These are phyloP conservation scores for Drosophila colorata DNA, from an alignment of 2,888 invertebrate genomes.

Conservation along the genomic window DNA sequence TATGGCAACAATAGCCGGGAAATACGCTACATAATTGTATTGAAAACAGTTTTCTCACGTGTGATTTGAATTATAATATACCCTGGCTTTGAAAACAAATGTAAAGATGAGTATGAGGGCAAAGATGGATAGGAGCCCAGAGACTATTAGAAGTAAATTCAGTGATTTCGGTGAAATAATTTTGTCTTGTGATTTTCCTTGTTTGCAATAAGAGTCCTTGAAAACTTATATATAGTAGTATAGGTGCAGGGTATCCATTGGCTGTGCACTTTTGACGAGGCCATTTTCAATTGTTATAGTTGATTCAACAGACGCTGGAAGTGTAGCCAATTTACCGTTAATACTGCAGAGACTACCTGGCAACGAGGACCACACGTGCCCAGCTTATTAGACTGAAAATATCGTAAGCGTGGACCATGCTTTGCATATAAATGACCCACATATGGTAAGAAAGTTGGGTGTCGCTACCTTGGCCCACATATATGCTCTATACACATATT, in stretches of 20 bases:
- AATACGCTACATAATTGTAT: conserved; percentile 14
- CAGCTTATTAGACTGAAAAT: conserved; percentile 69
- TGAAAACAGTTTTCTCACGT: conserved; percentile 6
- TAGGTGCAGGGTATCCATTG: neutral
- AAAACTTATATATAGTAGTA: neutral
- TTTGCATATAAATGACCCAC: conserved; percentile 77
- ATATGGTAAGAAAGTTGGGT: conserved; percentile 39
- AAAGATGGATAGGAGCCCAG: neutral
- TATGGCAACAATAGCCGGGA: conserved; percentile 8
- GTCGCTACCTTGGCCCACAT: conserved; percentile 62
- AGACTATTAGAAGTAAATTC: neutral
- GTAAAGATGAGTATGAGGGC: too few relatives aligned
- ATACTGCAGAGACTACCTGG: conserved; percentile 43
- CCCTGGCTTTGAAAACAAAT: neutral
- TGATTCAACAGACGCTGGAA: conserved; percentile 20
- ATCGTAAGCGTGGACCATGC: conserved; percentile 67
- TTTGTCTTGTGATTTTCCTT: neutral
- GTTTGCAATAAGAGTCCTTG: neutral
- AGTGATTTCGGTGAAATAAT: neutral
- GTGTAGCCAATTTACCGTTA: conserved; percentile 51
- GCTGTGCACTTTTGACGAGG: neutral
- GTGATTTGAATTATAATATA: conserved; percentile 8
- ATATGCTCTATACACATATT: conserved; percentile 6
- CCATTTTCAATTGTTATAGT: conserved; percentile 21
- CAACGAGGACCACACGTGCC: conserved; percentile 54